Conservation (phyloP, 2,797 vertebrate genomes). For the Oreochromis mossambicus region DNA sequence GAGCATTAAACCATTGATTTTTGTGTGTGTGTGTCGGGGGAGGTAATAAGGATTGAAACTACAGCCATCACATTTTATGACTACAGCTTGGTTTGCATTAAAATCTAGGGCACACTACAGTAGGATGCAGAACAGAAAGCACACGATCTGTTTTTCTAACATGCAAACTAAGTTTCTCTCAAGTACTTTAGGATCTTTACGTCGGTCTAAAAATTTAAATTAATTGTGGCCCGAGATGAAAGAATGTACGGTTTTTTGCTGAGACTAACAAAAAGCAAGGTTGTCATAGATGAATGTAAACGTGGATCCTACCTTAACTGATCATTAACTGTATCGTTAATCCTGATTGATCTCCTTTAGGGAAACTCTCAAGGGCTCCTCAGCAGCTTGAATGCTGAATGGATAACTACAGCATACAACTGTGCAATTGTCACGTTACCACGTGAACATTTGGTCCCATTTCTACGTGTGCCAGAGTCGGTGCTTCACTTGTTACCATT, state of each 20-base stretch:
- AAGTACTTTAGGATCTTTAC: neutral
- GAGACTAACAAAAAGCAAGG: neutral
- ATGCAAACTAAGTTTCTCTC: neutral
- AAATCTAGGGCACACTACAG: constrained; percentile 8
- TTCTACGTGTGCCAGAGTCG: neutral
- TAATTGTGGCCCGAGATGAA: neutral
- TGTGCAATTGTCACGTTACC: neutral
- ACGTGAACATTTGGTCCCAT: neutral
- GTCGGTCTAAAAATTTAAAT: neutral
- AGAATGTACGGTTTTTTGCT: neutral
- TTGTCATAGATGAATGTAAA: neutral
- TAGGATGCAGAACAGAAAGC: neutral
- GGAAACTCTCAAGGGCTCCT: neutral
- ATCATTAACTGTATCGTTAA: neutral
- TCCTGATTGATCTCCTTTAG: neutral
- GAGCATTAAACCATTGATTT: neutral
- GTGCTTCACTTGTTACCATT: constrained; percentile 1
- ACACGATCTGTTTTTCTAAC: neutral
- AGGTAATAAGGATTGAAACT: neutral
- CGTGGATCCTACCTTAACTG: neutral
- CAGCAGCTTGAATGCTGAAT: neutral
- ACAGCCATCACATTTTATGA: neutral
- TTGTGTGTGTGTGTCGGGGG: neutral
- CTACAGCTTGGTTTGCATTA: constrained; percentile 5
- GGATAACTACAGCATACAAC: neutral